A percentile compares a stretch with the other conserved stretches of the same genome.
Conservation (phyloP, 2,888 invertebrate species). For the Synanthedon tipuliformis region DNA sequence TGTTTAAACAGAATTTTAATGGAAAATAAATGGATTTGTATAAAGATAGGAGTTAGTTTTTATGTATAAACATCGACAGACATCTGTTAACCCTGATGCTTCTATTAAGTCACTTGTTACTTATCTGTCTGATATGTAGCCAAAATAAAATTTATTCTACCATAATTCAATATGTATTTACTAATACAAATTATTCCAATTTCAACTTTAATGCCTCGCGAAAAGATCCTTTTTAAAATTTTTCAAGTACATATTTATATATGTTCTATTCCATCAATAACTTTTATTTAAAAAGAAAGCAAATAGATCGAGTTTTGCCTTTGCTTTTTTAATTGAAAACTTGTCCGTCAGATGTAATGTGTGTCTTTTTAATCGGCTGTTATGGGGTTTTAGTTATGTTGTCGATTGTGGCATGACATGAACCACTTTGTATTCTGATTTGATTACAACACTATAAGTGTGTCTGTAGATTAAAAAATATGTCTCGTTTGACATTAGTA, state of each 20-base stretch:
- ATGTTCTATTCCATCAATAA: not conserved
- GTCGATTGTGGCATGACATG: not conserved
- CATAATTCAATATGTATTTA: not conserved
- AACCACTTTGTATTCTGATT: not conserved
- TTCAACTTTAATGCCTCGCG: not conserved
- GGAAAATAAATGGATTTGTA: too few species aligned
- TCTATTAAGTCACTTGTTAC: not conserved
- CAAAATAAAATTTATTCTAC: not conserved
- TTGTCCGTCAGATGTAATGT: constrained; percentile 4
- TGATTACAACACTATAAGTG: not conserved
- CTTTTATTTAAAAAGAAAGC: not conserved
- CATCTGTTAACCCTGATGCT: too few species aligned
- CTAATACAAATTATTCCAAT: not conserved
- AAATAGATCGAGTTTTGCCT: not conserved
- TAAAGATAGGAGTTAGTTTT: too few species aligned
- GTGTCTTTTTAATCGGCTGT: not conserved
- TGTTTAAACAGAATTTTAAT: too few species aligned
- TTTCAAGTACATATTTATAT: not conserved
- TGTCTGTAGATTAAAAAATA: not conserved
- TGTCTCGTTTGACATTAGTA: too few species aligned
- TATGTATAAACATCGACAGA: too few species aligned
- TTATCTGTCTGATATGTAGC: not conserved
- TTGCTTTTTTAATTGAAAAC: constrained; percentile 9
- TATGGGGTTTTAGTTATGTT: not conserved
- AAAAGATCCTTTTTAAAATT: not conserved